A percentile compares a stretch with the other conserved stretches of the same genome.
Evolutionary conservation across 2,797 vertebrate genomes (phyloP).

Genomic region (Neomorphus geoffroyi): DNA sequence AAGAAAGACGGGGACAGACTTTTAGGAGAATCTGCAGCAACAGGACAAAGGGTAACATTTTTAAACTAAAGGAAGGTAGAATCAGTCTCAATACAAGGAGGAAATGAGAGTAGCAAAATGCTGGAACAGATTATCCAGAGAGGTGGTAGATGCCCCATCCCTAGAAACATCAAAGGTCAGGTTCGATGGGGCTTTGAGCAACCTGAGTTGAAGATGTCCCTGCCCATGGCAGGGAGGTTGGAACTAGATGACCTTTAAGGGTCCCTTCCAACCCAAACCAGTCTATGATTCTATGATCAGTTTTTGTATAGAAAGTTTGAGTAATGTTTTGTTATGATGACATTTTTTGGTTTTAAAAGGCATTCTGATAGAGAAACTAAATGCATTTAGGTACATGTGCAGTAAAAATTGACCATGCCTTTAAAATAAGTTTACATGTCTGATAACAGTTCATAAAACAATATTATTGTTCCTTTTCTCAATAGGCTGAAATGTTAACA

Average conservation of each 20-base stretch:
- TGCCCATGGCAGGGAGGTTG: background rate
- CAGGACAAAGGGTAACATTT: background rate
- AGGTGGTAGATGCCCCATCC: too few species aligned
- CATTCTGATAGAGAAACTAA: slow-evolving; percentile 6
- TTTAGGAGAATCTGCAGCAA: background rate
- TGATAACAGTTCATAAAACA: slow-evolving; percentile 54
- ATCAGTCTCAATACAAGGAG: background rate
- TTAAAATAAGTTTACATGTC: slow-evolving; percentile 4
- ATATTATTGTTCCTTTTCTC: slow-evolving; percentile 42
- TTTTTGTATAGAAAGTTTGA: background rate
- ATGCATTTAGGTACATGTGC: background rate
- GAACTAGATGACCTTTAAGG: background rate
- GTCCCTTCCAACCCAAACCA: background rate
- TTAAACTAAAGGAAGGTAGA: background rate
- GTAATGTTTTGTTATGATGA: background rate
- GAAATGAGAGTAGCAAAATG: too few species aligned
- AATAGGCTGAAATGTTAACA: slow-evolving; percentile 29
- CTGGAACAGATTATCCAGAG: too few species aligned
- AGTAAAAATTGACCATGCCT: background rate
- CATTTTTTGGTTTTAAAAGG: background rate
- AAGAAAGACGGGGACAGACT: background rate
- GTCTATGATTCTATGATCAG: background rate
- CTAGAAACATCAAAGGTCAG: background rate
- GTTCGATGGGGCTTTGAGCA: background rate
- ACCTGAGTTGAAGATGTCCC: background rate